Conservation (phyloP, 2,888 invertebrate genomes). For the Pyrrhia umbra region DNA sequence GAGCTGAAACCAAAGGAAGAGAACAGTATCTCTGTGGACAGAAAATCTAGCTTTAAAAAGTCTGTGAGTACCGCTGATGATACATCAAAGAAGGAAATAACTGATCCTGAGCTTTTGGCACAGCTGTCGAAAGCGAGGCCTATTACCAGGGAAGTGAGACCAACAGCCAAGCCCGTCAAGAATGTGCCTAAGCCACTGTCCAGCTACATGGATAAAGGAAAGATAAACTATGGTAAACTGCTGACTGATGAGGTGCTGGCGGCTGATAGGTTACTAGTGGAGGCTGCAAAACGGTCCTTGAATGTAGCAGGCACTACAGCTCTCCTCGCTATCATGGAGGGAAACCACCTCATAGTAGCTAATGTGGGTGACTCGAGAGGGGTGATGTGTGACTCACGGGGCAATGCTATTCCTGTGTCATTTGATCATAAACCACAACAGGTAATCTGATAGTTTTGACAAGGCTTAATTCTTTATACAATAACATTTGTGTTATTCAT, state of each 20-base stretch:
- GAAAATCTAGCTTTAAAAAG: conserved; percentile 92
- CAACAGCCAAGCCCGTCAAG: conserved; percentile 83
- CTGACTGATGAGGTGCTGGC: conserved; percentile 96
- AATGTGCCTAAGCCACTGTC: conserved; percentile 87
- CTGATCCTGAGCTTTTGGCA: conserved; percentile 92
- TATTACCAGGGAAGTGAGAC: conserved; percentile 90
- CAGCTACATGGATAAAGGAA: conserved; percentile 93
- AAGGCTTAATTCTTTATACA: no score
- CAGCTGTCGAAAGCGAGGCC: conserved; percentile 91
- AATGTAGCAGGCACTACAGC: conserved; percentile 97
- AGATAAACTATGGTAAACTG: conserved; percentile 94
- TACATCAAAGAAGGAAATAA: conserved; percentile 90
- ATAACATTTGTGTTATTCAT: no score
- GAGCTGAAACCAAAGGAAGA: conserved; percentile 85
- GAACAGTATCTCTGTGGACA: conserved; percentile 80
- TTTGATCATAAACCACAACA: conserved; percentile 99
- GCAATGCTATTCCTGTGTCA: conserved; percentile 97
- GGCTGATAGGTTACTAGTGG: conserved; percentile 95
- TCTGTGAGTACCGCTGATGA: conserved; percentile 91
- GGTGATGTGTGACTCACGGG: conserved; percentile 97
- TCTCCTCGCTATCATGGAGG: conserved; percentile 96
- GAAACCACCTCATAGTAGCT: conserved; percentile 95
- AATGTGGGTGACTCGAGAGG: conserved; percentile 99
- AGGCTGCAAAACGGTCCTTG: conserved; percentile 94
- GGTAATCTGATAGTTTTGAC: conserved; percentile 84